These are phyloP conservation scores for Pygoscelis adeliae DNA, from an alignment of 2,113 vertebrate species.

Conservation along the genomic window DNA sequence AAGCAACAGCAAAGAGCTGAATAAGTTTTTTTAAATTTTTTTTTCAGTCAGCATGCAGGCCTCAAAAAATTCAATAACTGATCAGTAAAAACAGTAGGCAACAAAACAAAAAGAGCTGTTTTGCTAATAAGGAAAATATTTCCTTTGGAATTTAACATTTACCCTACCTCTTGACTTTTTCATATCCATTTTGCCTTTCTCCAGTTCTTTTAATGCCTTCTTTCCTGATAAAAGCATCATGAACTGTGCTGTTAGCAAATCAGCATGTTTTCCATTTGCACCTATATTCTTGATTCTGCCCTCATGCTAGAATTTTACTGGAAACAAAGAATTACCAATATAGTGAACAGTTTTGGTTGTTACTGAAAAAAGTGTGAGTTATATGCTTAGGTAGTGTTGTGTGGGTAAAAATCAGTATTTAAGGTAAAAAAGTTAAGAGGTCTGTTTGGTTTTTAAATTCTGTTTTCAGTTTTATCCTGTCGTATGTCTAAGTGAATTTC, in stretches of 20 bases:
- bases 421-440: not conserved
- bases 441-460: not conserved
- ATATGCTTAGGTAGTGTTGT: not conserved
- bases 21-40: too few species aligned
- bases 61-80: not conserved
- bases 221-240: not conserved
- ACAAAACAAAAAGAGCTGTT: not conserved
- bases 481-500: not conserved
- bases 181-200: not conserved
- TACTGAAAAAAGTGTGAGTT: not conserved
- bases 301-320: not conserved
- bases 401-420: not conserved
- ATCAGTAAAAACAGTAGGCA: not conserved
- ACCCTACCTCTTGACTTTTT: not conserved
- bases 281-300: not conserved
- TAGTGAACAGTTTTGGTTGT: not conserved
- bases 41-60: not conserved
- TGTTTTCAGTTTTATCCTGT: not conserved
- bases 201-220: not conserved
- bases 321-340: not conserved
- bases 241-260: not conserved
- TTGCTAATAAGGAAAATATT: not conserved
- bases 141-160: not conserved
- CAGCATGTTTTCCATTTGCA: not conserved
- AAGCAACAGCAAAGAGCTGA: not conserved